These are phyloP conservation scores for Centropus bengalensis DNA, from an alignment of 2,113 vertebrate species.

Conservation along the genomic window DNA sequence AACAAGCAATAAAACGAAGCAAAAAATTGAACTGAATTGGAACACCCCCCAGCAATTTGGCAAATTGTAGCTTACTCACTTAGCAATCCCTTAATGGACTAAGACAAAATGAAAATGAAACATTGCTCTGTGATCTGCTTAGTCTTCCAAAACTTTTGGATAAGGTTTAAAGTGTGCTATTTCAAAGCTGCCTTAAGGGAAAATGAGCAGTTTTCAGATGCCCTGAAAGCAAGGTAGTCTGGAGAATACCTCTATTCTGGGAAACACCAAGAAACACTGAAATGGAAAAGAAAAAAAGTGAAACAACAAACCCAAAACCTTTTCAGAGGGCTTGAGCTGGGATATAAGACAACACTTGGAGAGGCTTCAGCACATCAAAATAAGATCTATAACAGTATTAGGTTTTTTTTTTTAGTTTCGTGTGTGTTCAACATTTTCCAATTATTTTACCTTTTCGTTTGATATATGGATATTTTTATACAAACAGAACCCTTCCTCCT, in stretches of 20 bases:
- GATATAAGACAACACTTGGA: background rate
- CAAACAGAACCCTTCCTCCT: background rate
- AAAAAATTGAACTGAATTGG: background rate
- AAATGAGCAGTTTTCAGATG: slow-evolving; percentile 4
- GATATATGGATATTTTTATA: background rate
- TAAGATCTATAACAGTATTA: background rate
- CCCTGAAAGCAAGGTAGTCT: background rate
- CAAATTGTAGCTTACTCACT: background rate
- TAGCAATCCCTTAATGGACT: background rate
- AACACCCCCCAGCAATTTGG: background rate
- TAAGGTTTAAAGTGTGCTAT: background rate
- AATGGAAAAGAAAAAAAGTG: background rate
- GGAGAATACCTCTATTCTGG: background rate
- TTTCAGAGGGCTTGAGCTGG: background rate
- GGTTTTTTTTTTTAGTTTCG: background rate
- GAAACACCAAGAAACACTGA: background rate
- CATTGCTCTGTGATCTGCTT: background rate
- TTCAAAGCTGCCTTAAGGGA: background rate
- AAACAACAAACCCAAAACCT: background rate
- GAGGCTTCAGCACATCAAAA: background rate
- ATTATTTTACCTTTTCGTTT: background rate
- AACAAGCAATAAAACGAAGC: background rate
- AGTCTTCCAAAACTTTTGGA: background rate
- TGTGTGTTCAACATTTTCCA: background rate
- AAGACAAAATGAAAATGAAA: background rate